These are phyloP conservation scores for Tenebrio molitor DNA, from an alignment of 1,140 invertebrate genomes.

Conservation along the genomic window DNA sequence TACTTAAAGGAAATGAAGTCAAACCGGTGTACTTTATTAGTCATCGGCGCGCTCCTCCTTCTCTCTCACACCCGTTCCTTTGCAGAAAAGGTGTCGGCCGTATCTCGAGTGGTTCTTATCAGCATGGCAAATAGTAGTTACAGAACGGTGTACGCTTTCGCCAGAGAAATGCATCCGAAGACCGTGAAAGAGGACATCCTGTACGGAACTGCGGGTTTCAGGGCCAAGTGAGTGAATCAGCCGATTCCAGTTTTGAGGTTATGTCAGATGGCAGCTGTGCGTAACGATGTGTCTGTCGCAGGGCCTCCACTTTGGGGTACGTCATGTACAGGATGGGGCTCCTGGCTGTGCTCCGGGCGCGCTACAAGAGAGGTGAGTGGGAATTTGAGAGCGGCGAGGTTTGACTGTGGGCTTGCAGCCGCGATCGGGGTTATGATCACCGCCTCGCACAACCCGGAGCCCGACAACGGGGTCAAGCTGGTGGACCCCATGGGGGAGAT, in stretches of 20 bases:
- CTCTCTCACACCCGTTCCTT: slow-evolving; percentile 43
- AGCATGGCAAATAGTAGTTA: slow-evolving; percentile 61
- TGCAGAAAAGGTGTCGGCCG: slow-evolving; percentile 33
- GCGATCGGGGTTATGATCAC: slow-evolving; percentile 98
- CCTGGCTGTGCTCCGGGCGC: slow-evolving; percentile 89
- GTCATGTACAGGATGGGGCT: slow-evolving; percentile 94
- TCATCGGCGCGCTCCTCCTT: slow-evolving; percentile 33
- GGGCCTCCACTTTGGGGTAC: slow-evolving; percentile 86
- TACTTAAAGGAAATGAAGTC: slow-evolving; percentile 33
- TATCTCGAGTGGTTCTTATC: slow-evolving; percentile 42
- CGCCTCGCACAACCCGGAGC: slow-evolving; percentile 97
- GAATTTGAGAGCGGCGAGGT: neutral
- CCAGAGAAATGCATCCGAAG: slow-evolving; percentile 81
- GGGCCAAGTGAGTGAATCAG: slow-evolving; percentile 73
- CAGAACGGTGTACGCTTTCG: slow-evolving; percentile 78
- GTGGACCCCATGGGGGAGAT: slow-evolving; percentile 97
- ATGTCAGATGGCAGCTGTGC: too few relatives aligned
- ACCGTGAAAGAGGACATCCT: slow-evolving; percentile 73
- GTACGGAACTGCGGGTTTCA: slow-evolving; percentile 80
- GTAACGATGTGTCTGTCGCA: slow-evolving; percentile 67
- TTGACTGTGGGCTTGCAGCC: slow-evolving; percentile 52
- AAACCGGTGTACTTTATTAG: slow-evolving; percentile 47
- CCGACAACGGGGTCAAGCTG: slow-evolving; percentile 98
- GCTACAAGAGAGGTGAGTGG: slow-evolving; percentile 79
- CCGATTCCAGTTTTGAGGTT: slow-evolving; percentile 7